Conservation (phyloP, 2,888 invertebrate genomes). For the Ametastegia equiseti region DNA sequence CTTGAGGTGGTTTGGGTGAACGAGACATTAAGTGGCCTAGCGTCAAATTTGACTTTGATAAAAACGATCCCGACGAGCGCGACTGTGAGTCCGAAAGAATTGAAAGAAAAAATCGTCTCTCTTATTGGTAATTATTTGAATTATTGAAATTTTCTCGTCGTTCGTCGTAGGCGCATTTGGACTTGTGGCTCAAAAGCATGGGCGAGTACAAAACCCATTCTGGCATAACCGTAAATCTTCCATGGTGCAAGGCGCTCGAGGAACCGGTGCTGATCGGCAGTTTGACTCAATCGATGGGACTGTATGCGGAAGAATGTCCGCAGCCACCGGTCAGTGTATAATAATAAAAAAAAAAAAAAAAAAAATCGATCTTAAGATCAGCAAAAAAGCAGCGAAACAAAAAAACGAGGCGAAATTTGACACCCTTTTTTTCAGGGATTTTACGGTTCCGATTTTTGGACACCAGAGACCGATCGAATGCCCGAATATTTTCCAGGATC, state of each 20-base stretch:
- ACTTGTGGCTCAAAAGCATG: conserved; percentile 50
- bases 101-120: not conserved
- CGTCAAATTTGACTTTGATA: conserved; percentile 42
- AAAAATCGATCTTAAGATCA: too few relatives aligned
- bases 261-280: conserved; percentile 56
- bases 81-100: not conserved
- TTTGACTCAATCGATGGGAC: conserved; percentile 49
- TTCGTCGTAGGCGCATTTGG: conserved; percentile 48
- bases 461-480: conserved; percentile 14
- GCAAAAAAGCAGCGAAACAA: not conserved
- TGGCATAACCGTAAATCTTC: conserved; percentile 51
- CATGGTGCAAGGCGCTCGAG: conserved; percentile 51
- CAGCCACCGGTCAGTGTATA: conserved; percentile 49
- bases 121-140: not conserved
- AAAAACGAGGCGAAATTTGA: not conserved
- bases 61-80: conserved; percentile 22
- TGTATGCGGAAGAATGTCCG: conserved; percentile 39
- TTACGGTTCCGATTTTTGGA: conserved; percentile 49
- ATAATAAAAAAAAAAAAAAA: not conserved
- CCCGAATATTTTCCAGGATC: conserved; percentile 52
- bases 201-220: conserved; percentile 53
- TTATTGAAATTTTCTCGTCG: too few relatives aligned
- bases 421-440: conserved; percentile 48
- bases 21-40: conserved; percentile 45
- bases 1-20: conserved; percentile 36